Evolutionary conservation across 2,888 invertebrate genomes (phyloP).

Genomic region (Heliconius ethilla): DNA sequence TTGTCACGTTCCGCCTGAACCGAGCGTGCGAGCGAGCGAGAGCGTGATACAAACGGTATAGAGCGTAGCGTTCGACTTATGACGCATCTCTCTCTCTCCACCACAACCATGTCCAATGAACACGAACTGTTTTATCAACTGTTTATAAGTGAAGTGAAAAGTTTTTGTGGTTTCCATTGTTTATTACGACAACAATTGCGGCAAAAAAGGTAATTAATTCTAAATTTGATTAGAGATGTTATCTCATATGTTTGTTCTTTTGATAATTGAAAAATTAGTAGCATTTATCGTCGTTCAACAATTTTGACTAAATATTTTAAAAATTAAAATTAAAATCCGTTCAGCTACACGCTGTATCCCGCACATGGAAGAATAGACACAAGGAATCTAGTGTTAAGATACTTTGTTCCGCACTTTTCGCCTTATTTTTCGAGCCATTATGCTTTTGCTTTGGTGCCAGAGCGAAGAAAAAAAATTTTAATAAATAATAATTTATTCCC

Average conservation of each 20-base stretch:
- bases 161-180: not conserved
- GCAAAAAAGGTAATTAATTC: constrained; percentile 1
- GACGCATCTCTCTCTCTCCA: not conserved
- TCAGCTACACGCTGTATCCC: too few species aligned
- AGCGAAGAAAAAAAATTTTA: too few species aligned
- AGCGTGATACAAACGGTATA: not conserved
- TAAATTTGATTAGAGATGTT: not conserved
- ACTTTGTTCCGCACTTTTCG: too few species aligned
- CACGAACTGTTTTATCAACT: not conserved
- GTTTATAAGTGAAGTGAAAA: not conserved
- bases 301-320: too few species aligned
- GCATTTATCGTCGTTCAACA: too few species aligned
- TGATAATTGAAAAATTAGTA: not conserved
- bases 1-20: not conserved
- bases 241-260: not conserved
- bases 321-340: too few species aligned
- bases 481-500: too few species aligned
- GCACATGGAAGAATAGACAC: too few species aligned
- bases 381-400: too few species aligned
- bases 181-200: constrained; percentile 4
- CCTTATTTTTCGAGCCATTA: too few species aligned
- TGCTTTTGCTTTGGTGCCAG: too few species aligned
- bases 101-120: not conserved
- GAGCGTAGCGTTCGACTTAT: not conserved
- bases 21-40: too few species aligned